Conservation (phyloP, 1,140 invertebrate species). For the Sminthurinus signatus region DNA sequence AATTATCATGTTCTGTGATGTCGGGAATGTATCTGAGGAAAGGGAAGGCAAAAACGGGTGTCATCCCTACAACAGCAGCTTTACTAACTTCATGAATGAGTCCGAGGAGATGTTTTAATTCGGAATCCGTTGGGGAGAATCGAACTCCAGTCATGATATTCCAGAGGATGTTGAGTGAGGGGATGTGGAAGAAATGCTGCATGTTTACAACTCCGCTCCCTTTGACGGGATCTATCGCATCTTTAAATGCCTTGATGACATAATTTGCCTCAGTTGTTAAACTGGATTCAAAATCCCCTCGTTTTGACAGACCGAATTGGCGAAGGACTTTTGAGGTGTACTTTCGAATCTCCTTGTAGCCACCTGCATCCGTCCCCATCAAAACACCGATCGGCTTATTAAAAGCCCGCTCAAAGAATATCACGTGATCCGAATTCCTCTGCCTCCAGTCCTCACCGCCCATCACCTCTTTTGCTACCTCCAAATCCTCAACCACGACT, state of each 20-base stretch:
- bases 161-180: slow-evolving; percentile 46
- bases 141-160: slow-evolving; percentile 43
- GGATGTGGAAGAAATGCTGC: slow-evolving; percentile 39
- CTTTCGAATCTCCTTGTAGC: neutral
- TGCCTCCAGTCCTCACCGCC: slow-evolving; percentile 9
- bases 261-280: neutral
- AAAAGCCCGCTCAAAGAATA: slow-evolving; percentile 5
- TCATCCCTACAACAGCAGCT: neutral
- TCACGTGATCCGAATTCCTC: neutral
- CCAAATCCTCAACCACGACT: slow-evolving; percentile 9
- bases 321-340: neutral
- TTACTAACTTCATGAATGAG: slow-evolving; percentile 23
- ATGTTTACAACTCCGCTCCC: slow-evolving; percentile 7
- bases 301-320: neutral
- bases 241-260: neutral
- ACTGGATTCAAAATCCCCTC: neutral
- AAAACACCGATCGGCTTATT: slow-evolving; percentile 5
- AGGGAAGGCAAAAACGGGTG: slow-evolving; percentile 19
- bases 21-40: slow-evolving; percentile 10
- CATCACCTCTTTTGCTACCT: slow-evolving; percentile 1
- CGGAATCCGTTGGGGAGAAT: slow-evolving; percentile 7
- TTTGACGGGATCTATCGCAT: neutral
- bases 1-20: slow-evolving; percentile 1
- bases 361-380: slow-evolving; percentile 1
- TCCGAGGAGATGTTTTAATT: slow-evolving; percentile 17